Percentiles rank a stretch among this genome's conserved stretches.
These are phyloP conservation scores for Psittacula cyanocephala DNA, from an alignment of 2,113 vertebrate species.

Conservation along the genomic window DNA sequence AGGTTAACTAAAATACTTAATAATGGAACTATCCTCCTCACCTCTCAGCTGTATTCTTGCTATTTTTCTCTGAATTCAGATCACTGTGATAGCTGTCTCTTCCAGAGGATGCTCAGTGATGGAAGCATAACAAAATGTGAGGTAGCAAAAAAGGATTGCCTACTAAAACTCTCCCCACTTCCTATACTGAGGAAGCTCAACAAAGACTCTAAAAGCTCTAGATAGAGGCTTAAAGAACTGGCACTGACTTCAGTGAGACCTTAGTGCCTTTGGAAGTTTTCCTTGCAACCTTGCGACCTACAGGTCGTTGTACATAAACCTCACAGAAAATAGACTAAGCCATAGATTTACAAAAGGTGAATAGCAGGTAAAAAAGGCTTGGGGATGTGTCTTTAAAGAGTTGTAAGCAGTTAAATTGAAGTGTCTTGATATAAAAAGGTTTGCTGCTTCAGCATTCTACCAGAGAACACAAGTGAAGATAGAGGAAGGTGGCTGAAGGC, in stretches of 20 bases:
- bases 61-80: background rate
- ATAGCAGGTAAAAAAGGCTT: background rate
- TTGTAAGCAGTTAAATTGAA: background rate
- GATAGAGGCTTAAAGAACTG: background rate
- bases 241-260: background rate
- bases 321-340: background rate
- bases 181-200: background rate
- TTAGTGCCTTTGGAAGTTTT: background rate
- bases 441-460: background rate
- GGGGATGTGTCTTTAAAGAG: background rate
- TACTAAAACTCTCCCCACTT: background rate
- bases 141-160: background rate
- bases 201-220: background rate
- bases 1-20: background rate
- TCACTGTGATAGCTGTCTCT: background rate
- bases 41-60: background rate
- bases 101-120: background rate
- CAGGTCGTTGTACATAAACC: background rate
- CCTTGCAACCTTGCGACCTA: background rate
- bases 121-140: background rate
- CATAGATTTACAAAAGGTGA: background rate
- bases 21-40: background rate
- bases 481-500: background rate
- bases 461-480: background rate
- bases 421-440: background rate